Base-by-base conservation (phyloP, 1,140 invertebrate species). In the Mactra quadrangularis region DNA sequence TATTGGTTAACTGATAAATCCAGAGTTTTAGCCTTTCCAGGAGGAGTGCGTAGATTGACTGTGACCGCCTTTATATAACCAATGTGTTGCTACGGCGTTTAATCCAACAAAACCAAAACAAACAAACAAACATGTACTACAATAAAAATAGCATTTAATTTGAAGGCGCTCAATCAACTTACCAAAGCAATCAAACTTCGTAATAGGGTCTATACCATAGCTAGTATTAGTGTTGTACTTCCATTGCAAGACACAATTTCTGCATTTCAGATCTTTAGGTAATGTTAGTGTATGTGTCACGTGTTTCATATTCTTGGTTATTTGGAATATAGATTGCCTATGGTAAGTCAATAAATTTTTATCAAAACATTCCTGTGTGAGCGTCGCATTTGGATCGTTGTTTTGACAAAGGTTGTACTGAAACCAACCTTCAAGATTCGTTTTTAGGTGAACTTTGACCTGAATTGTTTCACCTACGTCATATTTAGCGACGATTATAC, bases 241-340 rank as follows among this genome's bases (percentile, higher is more conserved):
- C n/a, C n/a, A n/a, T n/a, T 97, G 97, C 0, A 98, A 89, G 0
- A 98, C 96, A 88, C 97, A 98, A 79, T 97, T 96, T 0, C 96
- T 95, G 87, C 97, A 98, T 0, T 96, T 97, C 0, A 97, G 88
- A 86, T 95, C 97, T 0, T 95, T 93, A 0, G 97, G 97, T 50
- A 98, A 92, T 29, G 82, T 52, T 19, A 86, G 41, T 15, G 1
- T 52, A 35, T 78, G 68, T 25, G 60, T 27, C 6, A 83, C 59
- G 27, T 68, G 33, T 25, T 60, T 50, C 50, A 45, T 79, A 25
- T 47, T 57, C 7, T 33, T 47, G 0, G 59, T 79, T 1, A 82
- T 55, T 0, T 31, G 29, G 25, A 71, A 90, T 45, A 59, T 78
- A 27, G 90, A 86, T 22, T 3, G 9, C 17, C 86, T 83, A 7